Base-by-base conservation (phyloP, 2,888 invertebrate species). In the Nysson spinosus region DNA sequence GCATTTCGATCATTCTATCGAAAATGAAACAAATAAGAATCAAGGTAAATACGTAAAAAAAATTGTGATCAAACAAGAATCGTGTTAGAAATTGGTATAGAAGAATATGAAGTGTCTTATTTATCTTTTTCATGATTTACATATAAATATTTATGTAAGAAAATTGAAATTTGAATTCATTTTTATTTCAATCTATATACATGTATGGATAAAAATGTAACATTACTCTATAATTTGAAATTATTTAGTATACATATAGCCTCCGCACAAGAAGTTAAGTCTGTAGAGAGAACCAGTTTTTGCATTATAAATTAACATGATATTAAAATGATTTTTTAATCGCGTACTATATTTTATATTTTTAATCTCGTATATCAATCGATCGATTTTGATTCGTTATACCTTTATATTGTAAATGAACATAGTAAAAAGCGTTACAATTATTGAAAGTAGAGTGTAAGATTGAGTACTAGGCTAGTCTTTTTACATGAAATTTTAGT, bases 401-500 rank as follows among this genome's bases (percentile, higher is more conserved):
- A 20, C 26, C 12, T 69, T 43, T 57, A 56, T 35, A 20, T 32
- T 12, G 64, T 43, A 28, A 32, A 32, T 26, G 22, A 40, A 44
- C 35, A 56, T 54, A 50, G 26, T 62, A 55, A n/a, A n/a, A n/a
- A 51, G 24, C 35, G 30, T 60, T 44, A 49, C 37, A 28, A 30
- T 50, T 44, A 55, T 60, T 22, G 28, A 58, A 35, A 9, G 50
- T 66, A 66, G 54, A 40, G 35, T n/a, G n/a, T 61, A 68, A 63
- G 35, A 55, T 67, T 54, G 35, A 74, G 58, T 69, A 56, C 32
- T 78, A 78, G 75, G 40, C 47, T 72, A 71, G 55, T 66, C 67
- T 77, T 80, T 80, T 78, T 75, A 79, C 75, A 69, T 65, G 54
- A 58, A 65, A 67, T 63, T 52, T 61, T 61, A 68, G 50, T 40